Evolutionary conservation across 2,797 vertebrate species (phyloP).

Genomic region (Coreius guichenoti): DNA sequence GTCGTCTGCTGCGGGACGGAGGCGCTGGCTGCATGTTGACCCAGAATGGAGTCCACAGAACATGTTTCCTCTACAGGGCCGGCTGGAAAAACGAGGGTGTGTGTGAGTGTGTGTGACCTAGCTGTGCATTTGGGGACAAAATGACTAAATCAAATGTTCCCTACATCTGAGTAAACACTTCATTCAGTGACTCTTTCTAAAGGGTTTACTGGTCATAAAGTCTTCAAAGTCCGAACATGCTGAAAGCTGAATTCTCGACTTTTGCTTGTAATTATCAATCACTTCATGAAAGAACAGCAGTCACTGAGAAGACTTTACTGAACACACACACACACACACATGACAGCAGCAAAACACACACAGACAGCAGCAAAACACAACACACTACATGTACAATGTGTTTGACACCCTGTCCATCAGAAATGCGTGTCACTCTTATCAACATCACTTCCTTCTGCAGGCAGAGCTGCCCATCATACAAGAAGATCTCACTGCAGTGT

Average conservation of each 20-base stretch:
- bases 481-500: constrained; percentile 86
- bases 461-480: constrained; percentile 85
- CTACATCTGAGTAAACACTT: background rate
- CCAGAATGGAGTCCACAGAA: constrained; percentile 82
- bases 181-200: background rate
- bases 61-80: constrained; percentile 81
- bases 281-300: background rate
- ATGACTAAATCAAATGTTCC: background rate
- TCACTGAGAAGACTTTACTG: background rate
- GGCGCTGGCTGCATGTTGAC: constrained; percentile 86
- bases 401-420: background rate
- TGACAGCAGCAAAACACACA: background rate
- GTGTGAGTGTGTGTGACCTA: constrained; percentile 23
- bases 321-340: background rate
- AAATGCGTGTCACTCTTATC: background rate
- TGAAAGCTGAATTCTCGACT: background rate
- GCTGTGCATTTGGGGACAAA: background rate
- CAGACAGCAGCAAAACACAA: no score
- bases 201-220: no score
- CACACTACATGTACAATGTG: background rate
- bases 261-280: background rate
- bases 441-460: constrained; percentile 68
- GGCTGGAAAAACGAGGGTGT: constrained; percentile 82
- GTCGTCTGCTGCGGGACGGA: constrained; percentile 66
- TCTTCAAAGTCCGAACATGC: background rate